phyloP scores from a whole-genome alignment of 2,797 vertebrate species.

The Urocyon cinereoargenteus region DNA sequence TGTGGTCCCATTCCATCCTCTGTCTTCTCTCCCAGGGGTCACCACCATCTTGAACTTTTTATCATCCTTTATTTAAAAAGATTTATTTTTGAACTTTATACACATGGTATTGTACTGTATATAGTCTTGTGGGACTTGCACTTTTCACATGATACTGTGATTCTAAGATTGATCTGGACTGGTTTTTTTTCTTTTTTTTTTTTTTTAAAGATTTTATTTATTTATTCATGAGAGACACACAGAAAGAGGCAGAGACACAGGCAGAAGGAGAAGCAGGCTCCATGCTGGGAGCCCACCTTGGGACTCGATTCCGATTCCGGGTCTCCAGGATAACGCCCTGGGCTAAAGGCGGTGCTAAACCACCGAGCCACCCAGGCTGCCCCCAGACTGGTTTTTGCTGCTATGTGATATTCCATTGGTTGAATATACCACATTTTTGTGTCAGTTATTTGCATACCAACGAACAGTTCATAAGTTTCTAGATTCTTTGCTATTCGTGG shows the following conservation, averaged over 20 bases:
- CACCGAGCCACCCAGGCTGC: too few species aligned
- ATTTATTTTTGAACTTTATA: conserved; percentile 23
- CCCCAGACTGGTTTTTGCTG: not conserved
- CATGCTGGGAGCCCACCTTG: too few species aligned
- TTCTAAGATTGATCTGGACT: not conserved
- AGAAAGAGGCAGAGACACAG: too few species aligned
- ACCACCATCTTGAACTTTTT: not conserved
- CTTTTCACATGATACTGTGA: not conserved
- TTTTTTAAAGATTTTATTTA: not conserved
- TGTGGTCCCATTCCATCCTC: not conserved
- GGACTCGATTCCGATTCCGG: too few species aligned
- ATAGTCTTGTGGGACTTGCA: not conserved
- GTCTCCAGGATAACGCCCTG: too few species aligned
- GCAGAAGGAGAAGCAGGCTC: too few species aligned
- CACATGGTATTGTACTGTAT: not conserved
- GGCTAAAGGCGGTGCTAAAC: too few species aligned
- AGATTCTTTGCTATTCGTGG: not conserved
- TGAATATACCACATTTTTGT: not conserved
- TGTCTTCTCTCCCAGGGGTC: not conserved
- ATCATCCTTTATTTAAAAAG: conserved; percentile 5
- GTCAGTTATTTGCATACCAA: not conserved
- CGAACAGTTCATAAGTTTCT: not conserved
- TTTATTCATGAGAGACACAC: too few species aligned
- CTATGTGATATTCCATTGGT: not conserved
- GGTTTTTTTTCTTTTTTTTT: not conserved